These are phyloP conservation scores for Morone chrysops DNA, from an alignment of 2,113 vertebrate species.

Conservation along the genomic window DNA sequence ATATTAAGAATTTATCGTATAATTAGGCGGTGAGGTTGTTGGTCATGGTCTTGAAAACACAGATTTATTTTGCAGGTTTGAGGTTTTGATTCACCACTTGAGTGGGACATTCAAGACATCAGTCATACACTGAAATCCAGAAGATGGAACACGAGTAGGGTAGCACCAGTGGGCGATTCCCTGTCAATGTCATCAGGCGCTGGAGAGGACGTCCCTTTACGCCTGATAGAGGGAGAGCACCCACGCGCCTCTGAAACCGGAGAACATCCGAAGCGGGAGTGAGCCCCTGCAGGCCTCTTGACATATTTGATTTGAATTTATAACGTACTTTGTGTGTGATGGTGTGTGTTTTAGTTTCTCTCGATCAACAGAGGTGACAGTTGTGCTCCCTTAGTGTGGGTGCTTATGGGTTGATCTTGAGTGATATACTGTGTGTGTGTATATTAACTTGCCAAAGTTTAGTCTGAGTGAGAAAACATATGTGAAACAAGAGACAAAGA, in stretches of 20 bases:
- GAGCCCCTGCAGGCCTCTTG: conserved; percentile 19
- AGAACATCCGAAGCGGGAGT: conserved; percentile 6
- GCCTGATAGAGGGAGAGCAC: conserved; percentile 16
- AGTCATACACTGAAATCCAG: conserved; percentile 16
- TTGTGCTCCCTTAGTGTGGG: conserved; percentile 4
- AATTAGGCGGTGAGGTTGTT: background rate
- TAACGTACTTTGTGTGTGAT: background rate
- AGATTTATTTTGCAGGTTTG: conserved; percentile 19
- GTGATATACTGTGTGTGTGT: background rate
- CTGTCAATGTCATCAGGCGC: conserved; percentile 45
- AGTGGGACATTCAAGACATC: background rate
- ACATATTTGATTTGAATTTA: conserved; percentile 18
- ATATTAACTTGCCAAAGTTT: background rate
- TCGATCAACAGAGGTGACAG: conserved; percentile 22
- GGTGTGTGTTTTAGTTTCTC: background rate
- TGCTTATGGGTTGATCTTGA: background rate
- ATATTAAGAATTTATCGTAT: background rate
- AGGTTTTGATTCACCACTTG: background rate
- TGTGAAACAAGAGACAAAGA: conserved; percentile 18
- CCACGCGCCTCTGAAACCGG: conserved; percentile 36
- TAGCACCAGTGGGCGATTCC: conserved; percentile 19
- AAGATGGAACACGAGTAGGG: conserved; percentile 30
- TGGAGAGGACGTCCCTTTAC: background rate
- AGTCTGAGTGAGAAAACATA: conserved; percentile 26
- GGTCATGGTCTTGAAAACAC: background rate